Conservation (phyloP, 2,113 vertebrate species). For the Centropus unirufus region DNA sequence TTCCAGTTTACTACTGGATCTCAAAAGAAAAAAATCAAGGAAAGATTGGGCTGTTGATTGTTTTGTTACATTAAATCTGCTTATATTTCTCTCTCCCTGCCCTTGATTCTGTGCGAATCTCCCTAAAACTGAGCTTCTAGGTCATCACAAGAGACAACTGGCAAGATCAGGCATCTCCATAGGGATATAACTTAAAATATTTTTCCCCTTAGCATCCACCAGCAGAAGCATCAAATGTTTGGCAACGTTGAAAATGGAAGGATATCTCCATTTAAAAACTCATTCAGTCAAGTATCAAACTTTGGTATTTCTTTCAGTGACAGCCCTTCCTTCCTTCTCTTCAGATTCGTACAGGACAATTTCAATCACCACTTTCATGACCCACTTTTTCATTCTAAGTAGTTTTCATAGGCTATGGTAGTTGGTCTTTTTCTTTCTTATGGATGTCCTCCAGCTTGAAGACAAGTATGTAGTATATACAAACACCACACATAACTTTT, state of each 20-base stretch:
- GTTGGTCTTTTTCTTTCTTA: neutral
- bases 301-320: neutral
- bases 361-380: neutral
- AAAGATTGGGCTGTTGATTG: neutral
- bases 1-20: neutral
- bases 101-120: neutral
- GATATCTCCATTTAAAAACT: neutral
- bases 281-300: neutral
- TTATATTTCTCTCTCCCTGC: neutral
- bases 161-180: neutral
- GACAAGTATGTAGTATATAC: neutral
- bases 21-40: neutral
- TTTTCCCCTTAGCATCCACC: neutral
- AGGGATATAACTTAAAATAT: neutral
- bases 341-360: neutral
- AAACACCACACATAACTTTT: neutral
- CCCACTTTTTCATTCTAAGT: neutral
- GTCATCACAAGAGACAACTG: neutral
- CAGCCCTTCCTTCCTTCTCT: neutral
- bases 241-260: neutral
- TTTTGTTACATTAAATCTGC: neutral
- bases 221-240: neutral
- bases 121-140: neutral
- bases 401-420: neutral
- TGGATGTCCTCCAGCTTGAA: neutral